A percentile compares a stretch with the other conserved stretches of the same genome.
phyloP scores from a whole-genome alignment of 2,113 vertebrate species.

The Stercorarius parasiticus region DNA sequence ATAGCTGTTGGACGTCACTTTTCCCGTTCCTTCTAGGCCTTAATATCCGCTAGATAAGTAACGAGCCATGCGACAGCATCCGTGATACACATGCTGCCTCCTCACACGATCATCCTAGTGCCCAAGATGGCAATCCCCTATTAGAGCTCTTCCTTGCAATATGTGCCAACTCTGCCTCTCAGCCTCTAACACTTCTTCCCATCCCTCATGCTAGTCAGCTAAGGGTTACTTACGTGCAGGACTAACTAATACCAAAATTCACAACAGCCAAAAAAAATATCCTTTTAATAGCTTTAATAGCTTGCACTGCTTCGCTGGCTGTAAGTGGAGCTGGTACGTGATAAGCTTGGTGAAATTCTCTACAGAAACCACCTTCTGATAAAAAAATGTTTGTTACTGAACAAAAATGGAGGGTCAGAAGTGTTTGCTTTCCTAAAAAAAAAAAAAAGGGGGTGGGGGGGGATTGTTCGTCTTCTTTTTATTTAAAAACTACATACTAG shows the following conservation, averaged over 20 bases:
- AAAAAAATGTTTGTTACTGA: not conserved
- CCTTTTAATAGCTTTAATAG: constrained; percentile 18
- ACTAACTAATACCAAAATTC: not conserved
- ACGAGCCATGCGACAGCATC: not conserved
- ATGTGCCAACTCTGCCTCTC: not conserved
- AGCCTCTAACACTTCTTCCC: not conserved
- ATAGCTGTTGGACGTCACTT: not conserved
- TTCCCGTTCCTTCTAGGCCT: not conserved
- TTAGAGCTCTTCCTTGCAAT: not conserved
- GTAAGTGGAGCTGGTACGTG: not conserved
- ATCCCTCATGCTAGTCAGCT: not conserved
- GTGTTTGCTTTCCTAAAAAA: not conserved
- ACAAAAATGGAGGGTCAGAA: not conserved
- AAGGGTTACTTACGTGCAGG: not conserved
- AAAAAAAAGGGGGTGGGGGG: fast-evolving
- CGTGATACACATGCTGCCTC: not conserved
- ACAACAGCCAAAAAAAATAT: not conserved
- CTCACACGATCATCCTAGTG: not conserved
- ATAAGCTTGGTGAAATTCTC: not conserved
- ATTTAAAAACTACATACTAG: not conserved
- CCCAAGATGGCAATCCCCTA: not conserved
- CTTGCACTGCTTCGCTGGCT: not conserved
- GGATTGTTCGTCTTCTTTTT: not conserved
- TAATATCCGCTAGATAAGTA: not conserved
- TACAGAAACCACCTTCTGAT: not conserved